phyloP scores from a whole-genome alignment of 2,888 invertebrate species.

The Tholera decimalis region DNA sequence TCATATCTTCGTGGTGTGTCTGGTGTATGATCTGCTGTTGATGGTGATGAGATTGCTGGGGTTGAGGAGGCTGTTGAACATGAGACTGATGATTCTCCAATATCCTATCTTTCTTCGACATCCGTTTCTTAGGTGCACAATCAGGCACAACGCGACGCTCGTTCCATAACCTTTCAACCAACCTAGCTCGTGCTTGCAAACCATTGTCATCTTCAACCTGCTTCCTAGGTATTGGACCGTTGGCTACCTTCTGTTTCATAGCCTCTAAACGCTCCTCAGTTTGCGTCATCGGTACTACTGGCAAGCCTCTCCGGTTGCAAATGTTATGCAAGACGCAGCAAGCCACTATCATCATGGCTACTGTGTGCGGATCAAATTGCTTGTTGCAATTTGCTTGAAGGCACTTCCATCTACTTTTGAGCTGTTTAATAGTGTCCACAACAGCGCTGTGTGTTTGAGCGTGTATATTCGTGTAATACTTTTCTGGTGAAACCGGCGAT shows the following conservation, averaged over 20 bases:
- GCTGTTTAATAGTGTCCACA: constrained; percentile 82
- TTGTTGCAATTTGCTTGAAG: constrained; percentile 86
- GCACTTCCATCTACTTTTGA: constrained; percentile 87
- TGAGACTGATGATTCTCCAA: constrained; percentile 69
- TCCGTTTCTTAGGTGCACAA: constrained; percentile 78
- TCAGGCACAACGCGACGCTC: constrained; percentile 79
- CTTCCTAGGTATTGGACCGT: constrained; percentile 82
- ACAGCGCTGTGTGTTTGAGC: constrained; percentile 75
- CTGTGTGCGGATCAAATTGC: constrained; percentile 82
- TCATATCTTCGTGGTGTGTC: constrained; percentile 78
- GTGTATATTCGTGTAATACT: constrained; percentile 83
- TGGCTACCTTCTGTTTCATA: constrained; percentile 87
- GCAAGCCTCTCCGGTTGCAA: constrained; percentile 77
- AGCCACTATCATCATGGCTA: constrained; percentile 81
- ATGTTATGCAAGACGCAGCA: constrained; percentile 85
- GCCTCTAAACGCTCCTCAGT: constrained; percentile 84
- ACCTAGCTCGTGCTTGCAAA: constrained; percentile 70
- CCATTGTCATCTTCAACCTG: constrained; percentile 77
- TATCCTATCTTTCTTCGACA: constrained; percentile 79
- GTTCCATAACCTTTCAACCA: constrained; percentile 82
- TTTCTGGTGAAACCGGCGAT: constrained; percentile 84
- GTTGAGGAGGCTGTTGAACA: constrained; percentile 40
- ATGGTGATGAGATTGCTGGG: constrained; percentile 21
- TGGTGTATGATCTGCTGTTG: constrained; percentile 61
- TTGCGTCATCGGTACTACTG: constrained; percentile 79